Conservation (phyloP, 2,113 vertebrate species). For the Peromyscus leucopus region DNA sequence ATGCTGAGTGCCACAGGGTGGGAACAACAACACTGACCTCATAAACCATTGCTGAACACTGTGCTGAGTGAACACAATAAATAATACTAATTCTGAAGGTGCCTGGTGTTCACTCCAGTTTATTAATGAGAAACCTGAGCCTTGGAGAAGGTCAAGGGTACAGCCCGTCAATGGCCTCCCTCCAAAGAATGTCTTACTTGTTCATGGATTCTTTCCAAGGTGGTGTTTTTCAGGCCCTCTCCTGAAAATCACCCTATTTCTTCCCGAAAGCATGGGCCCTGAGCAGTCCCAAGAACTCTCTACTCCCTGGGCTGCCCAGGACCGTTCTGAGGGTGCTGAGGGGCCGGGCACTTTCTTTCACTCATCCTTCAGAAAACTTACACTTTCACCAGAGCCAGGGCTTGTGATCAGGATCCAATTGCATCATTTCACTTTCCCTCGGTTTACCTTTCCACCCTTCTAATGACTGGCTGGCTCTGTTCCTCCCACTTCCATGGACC, state of each 20-base stretch:
- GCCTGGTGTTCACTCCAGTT: neutral
- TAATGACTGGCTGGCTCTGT: neutral
- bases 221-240: neutral
- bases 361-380: neutral
- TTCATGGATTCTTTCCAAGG: neutral
- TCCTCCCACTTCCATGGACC: neutral
- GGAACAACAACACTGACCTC: neutral
- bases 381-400: neutral
- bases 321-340: no score
- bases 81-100: neutral
- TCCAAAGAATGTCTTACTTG: neutral
- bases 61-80: neutral
- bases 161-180: neutral
- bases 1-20: neutral
- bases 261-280: neutral
- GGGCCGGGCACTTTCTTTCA: neutral
- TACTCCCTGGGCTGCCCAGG: accelerated
- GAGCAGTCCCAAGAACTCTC: neutral
- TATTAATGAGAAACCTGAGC: slow-evolving; percentile 8
- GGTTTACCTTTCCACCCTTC: neutral
- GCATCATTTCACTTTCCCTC: neutral
- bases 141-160: neutral
- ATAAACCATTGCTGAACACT: neutral
- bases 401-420: neutral
- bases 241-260: neutral